Evolutionary conservation across 2,888 invertebrate genomes (phyloP).

Genomic region (Ceraclea dissimilis): DNA sequence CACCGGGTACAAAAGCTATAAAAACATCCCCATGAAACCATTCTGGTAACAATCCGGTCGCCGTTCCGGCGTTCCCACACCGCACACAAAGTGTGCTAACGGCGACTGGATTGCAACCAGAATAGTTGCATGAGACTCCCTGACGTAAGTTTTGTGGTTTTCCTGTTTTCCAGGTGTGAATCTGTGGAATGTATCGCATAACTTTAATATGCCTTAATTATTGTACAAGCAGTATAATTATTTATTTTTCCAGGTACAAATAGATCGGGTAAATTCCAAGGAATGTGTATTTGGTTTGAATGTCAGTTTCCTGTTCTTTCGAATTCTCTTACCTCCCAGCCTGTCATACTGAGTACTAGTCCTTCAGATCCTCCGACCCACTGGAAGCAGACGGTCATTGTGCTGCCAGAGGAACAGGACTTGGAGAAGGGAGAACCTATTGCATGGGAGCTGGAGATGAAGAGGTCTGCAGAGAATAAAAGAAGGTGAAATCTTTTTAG

Average conservation of each 20-base stretch:
- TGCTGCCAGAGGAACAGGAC: conserved; percentile 58
- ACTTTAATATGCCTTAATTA: too few relatives aligned
- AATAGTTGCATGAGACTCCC: too few relatives aligned
- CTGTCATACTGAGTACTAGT: conserved; percentile 65
- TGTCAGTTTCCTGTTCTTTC: conserved; percentile 58
- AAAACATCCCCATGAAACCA: too few relatives aligned
- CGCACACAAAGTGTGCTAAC: too few relatives aligned
- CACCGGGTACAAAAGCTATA: too few relatives aligned
- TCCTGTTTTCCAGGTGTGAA: too few relatives aligned
- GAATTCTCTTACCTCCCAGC: conserved; percentile 39
- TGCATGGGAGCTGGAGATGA: conserved; percentile 59
- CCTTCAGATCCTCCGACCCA: conserved; percentile 70
- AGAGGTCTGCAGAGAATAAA: conserved; percentile 39
- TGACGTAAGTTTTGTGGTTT: too few relatives aligned
- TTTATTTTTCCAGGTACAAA: conserved; percentile 49
- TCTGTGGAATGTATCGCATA: too few relatives aligned
- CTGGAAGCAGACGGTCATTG: conserved; percentile 89
- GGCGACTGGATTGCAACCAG: too few relatives aligned
- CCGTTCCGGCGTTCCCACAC: too few relatives aligned
- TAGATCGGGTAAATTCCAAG: conserved; percentile 58
- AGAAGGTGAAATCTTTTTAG: conserved; percentile 44
- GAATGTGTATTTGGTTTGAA: conserved; percentile 75
- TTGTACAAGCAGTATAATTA: too few relatives aligned
- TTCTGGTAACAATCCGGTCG: too few relatives aligned
- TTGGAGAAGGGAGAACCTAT: conserved; percentile 56